phyloP scores from a whole-genome alignment of 2,113 vertebrate species.

The Planiliza haematocheilus region DNA sequence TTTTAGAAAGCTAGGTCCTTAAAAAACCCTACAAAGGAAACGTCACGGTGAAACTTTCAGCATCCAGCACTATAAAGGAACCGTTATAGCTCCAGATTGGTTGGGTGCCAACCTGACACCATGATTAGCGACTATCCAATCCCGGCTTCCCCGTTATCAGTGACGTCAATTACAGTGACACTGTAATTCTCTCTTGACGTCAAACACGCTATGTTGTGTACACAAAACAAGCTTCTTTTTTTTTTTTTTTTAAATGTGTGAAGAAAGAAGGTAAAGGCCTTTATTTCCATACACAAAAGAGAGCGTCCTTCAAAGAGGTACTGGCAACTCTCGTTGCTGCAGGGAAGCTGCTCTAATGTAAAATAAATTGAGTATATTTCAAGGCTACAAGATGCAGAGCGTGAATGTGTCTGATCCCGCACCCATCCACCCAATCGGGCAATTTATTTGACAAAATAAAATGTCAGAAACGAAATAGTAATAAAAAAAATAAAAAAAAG shows the following conservation, averaged over 20 bases:
- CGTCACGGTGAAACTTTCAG: background rate
- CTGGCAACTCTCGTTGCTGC: background rate
- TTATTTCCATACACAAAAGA: slow-evolving; percentile 15
- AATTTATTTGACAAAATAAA: slow-evolving; percentile 40
- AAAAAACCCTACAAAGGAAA: background rate
- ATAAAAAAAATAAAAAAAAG: too few relatives aligned
- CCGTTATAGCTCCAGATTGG: background rate
- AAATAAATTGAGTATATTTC: slow-evolving; percentile 42
- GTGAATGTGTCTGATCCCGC: slow-evolving; percentile 14
- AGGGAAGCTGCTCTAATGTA: slow-evolving; percentile 31
- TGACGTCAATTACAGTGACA: slow-evolving; percentile 25
- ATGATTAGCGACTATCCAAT: background rate
- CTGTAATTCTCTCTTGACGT: background rate
- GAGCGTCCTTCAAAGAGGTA: slow-evolving; percentile 13
- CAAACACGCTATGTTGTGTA: background rate
- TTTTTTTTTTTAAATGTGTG: slow-evolving; percentile 1
- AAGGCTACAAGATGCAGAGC: slow-evolving; percentile 38
- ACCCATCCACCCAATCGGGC: slow-evolving; percentile 24
- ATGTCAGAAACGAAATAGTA: slow-evolving; percentile 48
- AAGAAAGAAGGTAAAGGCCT: background rate
- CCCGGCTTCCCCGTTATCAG: slow-evolving; percentile 4
- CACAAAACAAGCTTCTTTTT: background rate
- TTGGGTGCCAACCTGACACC: slow-evolving; percentile 11
- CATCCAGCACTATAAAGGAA: too few relatives aligned
- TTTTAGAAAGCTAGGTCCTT: background rate